phyloP scores from a whole-genome alignment of 2,113 vertebrate species.

The Quiscalus mexicanus region DNA sequence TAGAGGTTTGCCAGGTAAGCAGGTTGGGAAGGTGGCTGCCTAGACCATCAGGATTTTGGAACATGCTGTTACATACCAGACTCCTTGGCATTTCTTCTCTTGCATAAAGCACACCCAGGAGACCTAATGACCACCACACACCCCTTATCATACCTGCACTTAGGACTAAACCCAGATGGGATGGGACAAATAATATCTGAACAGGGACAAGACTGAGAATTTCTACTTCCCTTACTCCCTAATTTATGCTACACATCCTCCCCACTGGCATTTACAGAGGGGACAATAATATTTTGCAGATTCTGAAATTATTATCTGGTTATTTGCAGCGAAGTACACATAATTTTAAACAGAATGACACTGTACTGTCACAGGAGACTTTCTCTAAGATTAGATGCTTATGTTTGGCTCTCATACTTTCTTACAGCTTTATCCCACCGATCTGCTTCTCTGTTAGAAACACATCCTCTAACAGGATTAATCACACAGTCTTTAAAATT shows the following conservation, averaged over 20 bases:
- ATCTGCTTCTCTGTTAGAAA: constrained; percentile 18
- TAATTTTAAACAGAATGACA: neutral
- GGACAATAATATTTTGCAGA: neutral
- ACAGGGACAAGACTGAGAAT: neutral
- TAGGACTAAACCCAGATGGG: neutral
- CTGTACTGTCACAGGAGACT: neutral
- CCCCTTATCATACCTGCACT: neutral
- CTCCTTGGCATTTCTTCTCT: neutral
- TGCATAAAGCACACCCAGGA: neutral
- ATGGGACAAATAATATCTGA: neutral
- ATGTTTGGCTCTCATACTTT: neutral
- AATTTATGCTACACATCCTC: neutral
- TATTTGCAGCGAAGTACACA: neutral
- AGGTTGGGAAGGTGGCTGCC: neutral
- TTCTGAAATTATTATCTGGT: neutral
- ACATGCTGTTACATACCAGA: neutral
- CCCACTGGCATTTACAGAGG: neutral
- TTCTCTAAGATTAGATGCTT: neutral
- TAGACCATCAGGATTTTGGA: neutral
- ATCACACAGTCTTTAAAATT: constrained; percentile 11
- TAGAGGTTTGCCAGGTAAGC: neutral
- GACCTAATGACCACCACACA: neutral
- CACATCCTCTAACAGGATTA: constrained; percentile 21
- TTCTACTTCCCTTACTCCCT: neutral
- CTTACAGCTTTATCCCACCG: neutral